Conservation (phyloP, 1,140 invertebrate genomes). For the Musca vetustissima region DNA sequence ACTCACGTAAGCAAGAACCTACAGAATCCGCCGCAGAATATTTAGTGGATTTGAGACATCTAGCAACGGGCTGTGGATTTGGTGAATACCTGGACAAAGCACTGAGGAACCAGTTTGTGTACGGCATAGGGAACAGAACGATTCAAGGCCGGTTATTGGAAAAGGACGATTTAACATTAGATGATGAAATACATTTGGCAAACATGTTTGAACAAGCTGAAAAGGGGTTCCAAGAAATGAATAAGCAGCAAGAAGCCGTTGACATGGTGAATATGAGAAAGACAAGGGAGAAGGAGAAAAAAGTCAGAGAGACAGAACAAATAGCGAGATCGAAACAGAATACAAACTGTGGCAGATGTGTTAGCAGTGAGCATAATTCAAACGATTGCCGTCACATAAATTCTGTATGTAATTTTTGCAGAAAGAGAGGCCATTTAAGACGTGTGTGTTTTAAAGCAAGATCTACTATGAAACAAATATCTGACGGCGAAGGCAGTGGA, state of each 20-base stretch:
- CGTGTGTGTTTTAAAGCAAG: constrained; percentile 19
- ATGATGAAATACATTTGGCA: constrained; percentile 13
- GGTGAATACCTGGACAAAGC: too few species aligned
- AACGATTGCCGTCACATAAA: neutral
- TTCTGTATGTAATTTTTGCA: constrained; percentile 16
- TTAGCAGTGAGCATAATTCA: neutral
- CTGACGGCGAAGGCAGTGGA: neutral
- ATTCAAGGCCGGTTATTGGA: constrained; percentile 23
- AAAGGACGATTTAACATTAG: constrained; percentile 23
- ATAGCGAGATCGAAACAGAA: neutral
- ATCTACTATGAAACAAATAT: constrained; percentile 1
- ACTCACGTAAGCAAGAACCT: too few species aligned
- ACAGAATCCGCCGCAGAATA: too few species aligned
- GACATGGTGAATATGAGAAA: neutral
- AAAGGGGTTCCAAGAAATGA: too few species aligned
- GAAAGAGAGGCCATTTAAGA: constrained; percentile 23
- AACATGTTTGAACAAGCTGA: neutral
- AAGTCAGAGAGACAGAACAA: neutral
- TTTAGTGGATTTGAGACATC: too few species aligned
- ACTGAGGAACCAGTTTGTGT: constrained; percentile 28
- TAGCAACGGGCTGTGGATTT: too few species aligned
- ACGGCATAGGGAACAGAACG: constrained; percentile 16
- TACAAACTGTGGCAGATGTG: constrained; percentile 3
- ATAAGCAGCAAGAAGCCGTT: too few species aligned
- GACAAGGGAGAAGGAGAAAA: neutral